Base-by-base conservation (phyloP, 2,888 invertebrate genomes). In the Alloplasta piceator region DNA sequence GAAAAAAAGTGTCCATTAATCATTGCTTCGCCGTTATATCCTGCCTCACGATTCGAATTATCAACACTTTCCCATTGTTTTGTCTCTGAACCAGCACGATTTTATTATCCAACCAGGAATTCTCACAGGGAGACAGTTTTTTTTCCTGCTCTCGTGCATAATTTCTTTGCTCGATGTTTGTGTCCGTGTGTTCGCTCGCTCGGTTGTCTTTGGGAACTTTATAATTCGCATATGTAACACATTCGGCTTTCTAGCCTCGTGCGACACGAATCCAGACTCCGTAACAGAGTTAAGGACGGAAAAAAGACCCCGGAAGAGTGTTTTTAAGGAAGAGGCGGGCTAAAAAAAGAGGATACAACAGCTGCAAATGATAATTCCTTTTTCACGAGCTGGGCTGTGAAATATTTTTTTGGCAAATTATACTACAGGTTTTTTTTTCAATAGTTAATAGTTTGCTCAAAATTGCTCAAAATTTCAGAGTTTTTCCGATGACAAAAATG, bases 31-130 rank as follows among this genome's bases (percentile, higher is more conserved):
- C 26, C 26, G 26, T 26, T 26, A 26, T 26, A 26, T 26, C 26
- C 26, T 26, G 12, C 1, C 52, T 5, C 52, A 16, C 16, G n/a
- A n/a, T 52, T 52, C 12, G 14, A 63, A 56, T 41, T 5, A 73
- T 56, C 46, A 50, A 50, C 41, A 50, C 16, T 55, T 70, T 48
- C 63, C 46, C 61, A 46, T 73, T 56, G 12, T 73, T 50, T 16
- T 39, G 55, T 55, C 39, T 9, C 14, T 26, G 26, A 43, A 55
- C 14, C 50, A 55, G 52, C 38, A 38, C 60, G 16, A 61, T 61
- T 71, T 61, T 71, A 61, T 71, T 61, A 61, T 61, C 50, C 61
- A 50, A 61, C 50, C 7, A 63, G 16, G 10, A 71, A 48, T 71
- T 50, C 60, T 48, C 50, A 50, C 50, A 60, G 38, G 26, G 26